Evolutionary conservation across 2,797 vertebrate genomes (phyloP), one percentile per base, ranked within the genome.

Genomic region (Hippocampus kuda): DNA sequence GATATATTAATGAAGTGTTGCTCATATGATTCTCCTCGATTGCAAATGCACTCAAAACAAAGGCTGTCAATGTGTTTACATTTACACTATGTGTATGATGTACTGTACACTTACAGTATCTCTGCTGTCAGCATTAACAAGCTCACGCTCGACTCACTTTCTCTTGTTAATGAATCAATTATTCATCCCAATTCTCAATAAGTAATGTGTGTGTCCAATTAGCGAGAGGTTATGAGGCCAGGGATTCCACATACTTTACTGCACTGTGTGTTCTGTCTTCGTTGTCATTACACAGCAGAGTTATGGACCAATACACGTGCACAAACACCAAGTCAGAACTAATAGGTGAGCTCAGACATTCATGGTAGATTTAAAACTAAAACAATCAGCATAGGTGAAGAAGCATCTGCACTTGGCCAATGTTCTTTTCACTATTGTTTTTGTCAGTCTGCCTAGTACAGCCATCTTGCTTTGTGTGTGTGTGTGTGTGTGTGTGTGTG

Each of bases 141-240:
- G 79, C 66, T 81, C 74, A 71, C 68, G 70, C 24, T 77, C 71
- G 70, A 77, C 64, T 79, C 66, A 70, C 49, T 77, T 82, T 79
- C 70, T 77, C 75, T 77, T 82, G 78, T 86, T 85, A 87, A 85
- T 84, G 67, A 82, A 85, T 89, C 70, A 80, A 90, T 86, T 81
- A 88, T 85, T 84, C 74, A 88, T 77, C 65, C 67, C 22, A 78
- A 82, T 77, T 67, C 44, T 85, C 77, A 86, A 88, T 87, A 85
- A 86, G 70, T 84, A 82, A 86, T 85, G 77, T 68, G 59, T 80
- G 72, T 82, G 70, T 81, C 88, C 77, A 89, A 88, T 87, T 83
- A 87, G 71, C 81, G 71, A 88, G 81, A 74, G 73, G 73, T 76
- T 70, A 65, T 73, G 87, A 82, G 86, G 84, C 69, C 53, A 3